Conservation (phyloP, 2,113 vertebrate species). For the Myxocyprinus asiaticus region DNA sequence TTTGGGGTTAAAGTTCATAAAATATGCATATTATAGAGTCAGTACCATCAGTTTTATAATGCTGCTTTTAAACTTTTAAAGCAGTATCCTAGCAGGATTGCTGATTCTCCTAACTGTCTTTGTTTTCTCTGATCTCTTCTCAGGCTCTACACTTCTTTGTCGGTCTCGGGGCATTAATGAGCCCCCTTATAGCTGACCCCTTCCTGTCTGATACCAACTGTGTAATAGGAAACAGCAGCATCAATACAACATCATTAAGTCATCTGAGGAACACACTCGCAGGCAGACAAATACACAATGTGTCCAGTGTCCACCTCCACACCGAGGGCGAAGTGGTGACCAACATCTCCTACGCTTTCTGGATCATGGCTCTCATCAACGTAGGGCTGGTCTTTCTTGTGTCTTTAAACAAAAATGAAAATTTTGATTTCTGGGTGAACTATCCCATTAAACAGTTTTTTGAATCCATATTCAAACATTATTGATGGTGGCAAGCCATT, state of each 20-base stretch:
- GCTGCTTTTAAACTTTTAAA: background rate
- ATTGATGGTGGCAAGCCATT: background rate
- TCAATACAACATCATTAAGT: conserved; percentile 70
- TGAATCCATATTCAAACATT: background rate
- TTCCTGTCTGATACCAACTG: conserved; percentile 92
- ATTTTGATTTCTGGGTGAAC: too few species aligned
- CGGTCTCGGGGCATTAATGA: conserved; percentile 89
- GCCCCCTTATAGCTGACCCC: conserved; percentile 91
- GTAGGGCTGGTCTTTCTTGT: conserved; percentile 72
- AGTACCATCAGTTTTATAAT: too few species aligned
- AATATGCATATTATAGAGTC: too few species aligned
- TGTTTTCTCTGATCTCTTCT: background rate
- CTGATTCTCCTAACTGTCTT: background rate
- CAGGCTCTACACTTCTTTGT: conserved; percentile 94
- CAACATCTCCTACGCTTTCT: conserved; percentile 89
- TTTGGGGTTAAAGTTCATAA: too few species aligned
- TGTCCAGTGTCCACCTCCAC: conserved; percentile 73
- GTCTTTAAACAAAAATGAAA: too few species aligned
- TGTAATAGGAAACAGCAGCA: conserved; percentile 78
- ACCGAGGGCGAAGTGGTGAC: conserved; percentile 75
- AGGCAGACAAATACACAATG: conserved; percentile 69
- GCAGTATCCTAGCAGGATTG: background rate
- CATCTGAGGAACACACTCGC: conserved; percentile 80
- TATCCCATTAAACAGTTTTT: background rate
- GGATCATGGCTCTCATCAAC: conserved; percentile 97